Base-by-base conservation (phyloP, 1,140 invertebrate species). In the Zaprionus taronus region DNA sequence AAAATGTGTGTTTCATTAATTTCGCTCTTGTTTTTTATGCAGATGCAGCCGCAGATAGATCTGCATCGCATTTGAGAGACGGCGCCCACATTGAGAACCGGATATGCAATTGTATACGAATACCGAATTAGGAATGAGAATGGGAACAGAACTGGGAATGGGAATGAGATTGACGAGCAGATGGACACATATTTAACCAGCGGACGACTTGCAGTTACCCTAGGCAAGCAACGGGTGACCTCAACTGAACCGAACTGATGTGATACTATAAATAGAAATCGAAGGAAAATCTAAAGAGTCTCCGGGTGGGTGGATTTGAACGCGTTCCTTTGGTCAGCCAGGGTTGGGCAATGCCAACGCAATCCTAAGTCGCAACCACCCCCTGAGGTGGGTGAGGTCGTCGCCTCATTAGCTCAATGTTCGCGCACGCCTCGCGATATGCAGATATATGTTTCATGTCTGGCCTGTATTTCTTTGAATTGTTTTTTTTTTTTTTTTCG, bases 31-130 rank as follows among this genome's bases (percentile, higher is more conserved):
- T 57, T 56, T 64, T 44, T 60, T 36, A 36, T 73, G 69, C 51
- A 62, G 65, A 31, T 69, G 36, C 56, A 55, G 36, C 71, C 58
- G 61, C 72, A 57, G 51, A 15, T 55, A 51, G 77, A 79, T 82
- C 81, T 68, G 47, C 64, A 69, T 31, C 26, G 20, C 4, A 44
- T 15, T 47, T n/a, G 36, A 78, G 69, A 83, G 80, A 81, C 79
- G 81, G 79, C 79, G 84, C 84, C 85, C 85, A 89, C 84, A 90
- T 81, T 81, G 85, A 81, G 75, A 76, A 90, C 84, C 84, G 84
- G 84, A 89, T 80, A 90, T 87, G 83, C 83, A 87, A 87, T 89
- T 89, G 85, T 89, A 79, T 84, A 62, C 36, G 62, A 72, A 72
- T 57, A 78, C 79, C 76, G 73, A 77, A 72, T 77, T 74, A 75